phyloP scores from a whole-genome alignment of 2,888 invertebrate species.

The Bunonema sp. region DNA sequence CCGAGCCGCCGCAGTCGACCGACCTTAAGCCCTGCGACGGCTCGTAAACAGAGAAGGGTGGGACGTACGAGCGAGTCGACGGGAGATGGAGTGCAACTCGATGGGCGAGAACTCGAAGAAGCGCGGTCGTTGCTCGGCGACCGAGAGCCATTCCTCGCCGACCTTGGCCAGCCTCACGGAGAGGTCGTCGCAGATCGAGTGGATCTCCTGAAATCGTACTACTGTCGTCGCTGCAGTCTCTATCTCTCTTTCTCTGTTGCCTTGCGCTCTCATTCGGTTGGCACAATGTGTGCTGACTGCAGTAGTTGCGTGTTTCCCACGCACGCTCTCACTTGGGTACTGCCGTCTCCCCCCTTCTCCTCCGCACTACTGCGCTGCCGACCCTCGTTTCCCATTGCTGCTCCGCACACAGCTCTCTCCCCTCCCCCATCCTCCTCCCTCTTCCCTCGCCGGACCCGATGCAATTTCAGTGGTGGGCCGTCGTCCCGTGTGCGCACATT shows the following conservation, averaged over 20 bases:
- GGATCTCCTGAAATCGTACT: slow-evolving; percentile 18
- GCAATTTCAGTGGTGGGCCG: too few species aligned
- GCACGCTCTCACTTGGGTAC: too few species aligned
- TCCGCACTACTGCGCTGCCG: too few species aligned
- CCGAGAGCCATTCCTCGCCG: slow-evolving; percentile 22
- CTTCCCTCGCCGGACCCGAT: not conserved
- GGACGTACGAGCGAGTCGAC: slow-evolving; percentile 54
- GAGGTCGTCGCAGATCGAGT: slow-evolving; percentile 26
- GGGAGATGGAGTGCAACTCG: slow-evolving; percentile 74
- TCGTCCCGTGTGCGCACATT: too few species aligned
- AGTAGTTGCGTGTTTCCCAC: too few species aligned
- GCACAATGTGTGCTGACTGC: too few species aligned
- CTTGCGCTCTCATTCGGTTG: too few species aligned
- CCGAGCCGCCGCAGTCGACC: slow-evolving; percentile 1
- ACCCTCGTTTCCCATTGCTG: not conserved
- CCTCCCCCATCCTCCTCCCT: not conserved
- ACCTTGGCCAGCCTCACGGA: slow-evolving; percentile 18
- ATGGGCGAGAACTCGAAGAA: slow-evolving; percentile 61
- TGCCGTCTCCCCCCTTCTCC: not conserved
- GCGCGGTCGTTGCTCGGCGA: slow-evolving; percentile 15
- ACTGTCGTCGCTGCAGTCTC: slow-evolving; percentile 2
- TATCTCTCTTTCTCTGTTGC: too few species aligned
- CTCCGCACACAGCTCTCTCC: not conserved
- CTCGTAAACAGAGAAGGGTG: not conserved
- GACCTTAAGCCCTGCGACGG: not conserved